phyloP scores from a whole-genome alignment of 2,888 invertebrate genomes.

The Dioctria rufipes region DNA sequence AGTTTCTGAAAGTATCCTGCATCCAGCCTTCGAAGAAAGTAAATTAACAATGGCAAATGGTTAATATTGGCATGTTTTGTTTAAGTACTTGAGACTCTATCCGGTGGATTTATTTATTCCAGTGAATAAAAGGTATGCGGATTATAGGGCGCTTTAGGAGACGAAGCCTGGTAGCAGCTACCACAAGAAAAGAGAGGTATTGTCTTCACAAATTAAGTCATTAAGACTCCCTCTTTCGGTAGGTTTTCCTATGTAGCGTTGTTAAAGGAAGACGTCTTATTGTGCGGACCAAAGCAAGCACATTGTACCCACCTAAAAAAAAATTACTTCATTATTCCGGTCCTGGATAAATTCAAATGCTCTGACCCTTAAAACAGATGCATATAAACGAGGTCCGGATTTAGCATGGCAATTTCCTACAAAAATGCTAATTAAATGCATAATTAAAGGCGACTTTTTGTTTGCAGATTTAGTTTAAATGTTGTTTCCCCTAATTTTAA shows the following conservation, averaged over 20 bases:
- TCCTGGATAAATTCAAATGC: slow-evolving; percentile 17
- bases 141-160: neutral
- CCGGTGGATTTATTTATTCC: neutral
- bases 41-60: slow-evolving; percentile 15
- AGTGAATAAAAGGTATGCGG: slow-evolving; percentile 1
- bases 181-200: slow-evolving; percentile 42
- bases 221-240: slow-evolving; percentile 30
- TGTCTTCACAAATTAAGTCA: slow-evolving; percentile 57
- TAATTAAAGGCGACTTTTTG: neutral
- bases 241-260: slow-evolving; percentile 13
- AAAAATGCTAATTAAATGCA: slow-evolving; percentile 19
- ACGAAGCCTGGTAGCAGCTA: neutral
- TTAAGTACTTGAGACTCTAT: slow-evolving; percentile 1
- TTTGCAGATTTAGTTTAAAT: neutral
- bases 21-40: neutral
- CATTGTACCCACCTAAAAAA: neutral
- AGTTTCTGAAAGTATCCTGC: neutral
- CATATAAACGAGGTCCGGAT: slow-evolving; percentile 18
- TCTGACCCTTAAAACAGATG: slow-evolving; percentile 14
- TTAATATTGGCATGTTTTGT: slow-evolving; percentile 38
- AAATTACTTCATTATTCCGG: slow-evolving; percentile 23
- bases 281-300: neutral
- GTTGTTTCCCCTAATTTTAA: neutral
- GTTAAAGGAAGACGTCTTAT: neutral
- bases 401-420: slow-evolving; percentile 14